Base-by-base conservation (phyloP, 2,797 vertebrate species). In the Micropoecilia bifurca region DNA sequence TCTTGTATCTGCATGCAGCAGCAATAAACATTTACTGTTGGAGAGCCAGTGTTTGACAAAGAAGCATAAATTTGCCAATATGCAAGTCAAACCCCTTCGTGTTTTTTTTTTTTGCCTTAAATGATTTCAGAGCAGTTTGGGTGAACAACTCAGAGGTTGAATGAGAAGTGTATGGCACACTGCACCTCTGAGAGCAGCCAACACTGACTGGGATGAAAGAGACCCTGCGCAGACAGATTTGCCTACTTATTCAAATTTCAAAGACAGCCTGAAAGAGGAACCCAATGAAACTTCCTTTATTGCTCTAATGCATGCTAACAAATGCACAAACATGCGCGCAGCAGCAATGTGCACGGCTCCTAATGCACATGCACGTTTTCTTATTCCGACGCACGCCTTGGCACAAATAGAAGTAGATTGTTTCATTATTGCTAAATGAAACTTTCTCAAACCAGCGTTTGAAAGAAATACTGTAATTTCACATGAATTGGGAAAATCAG, bases 171-270 rank as follows among this genome's bases (percentile, higher is more conserved):
- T 91, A 88, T 85, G 88, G 85, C 86, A 90, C 85, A 85, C 88
- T 93, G 92, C 91, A 88, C 85, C 90, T 91, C 86, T 93, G 85
- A 90, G 87, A 89, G 88, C 88, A 91, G 94, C 89, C 84, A 86
- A 80, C 84, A 74, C 88, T 87, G 93, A 93, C 92, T 91, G 77
- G 89, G 85, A 95, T 90, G 79, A 91, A 93, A 93, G 87, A 90
- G 88, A 92, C 93, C 86, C 84, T 84, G 83, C 46, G 83, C 82
- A 83, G 90, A 93, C 90, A 89, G 74, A 87, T 93, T 92, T 89
- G 84, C 71, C 88, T 92, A 86, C 94, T 94, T 94, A 92, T 95
- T 94, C 93, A 91, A 82, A 93, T 95, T 94, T 92, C 76, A 92
- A 91, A 93, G 89, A 72, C 80, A 83, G 88, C 84, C 81, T 74